A percentile compares a stretch with the other conserved stretches of the same genome.
These are phyloP conservation scores for Lasius platythorax DNA, from an alignment of 2,888 invertebrate species.

Conservation along the genomic window DNA sequence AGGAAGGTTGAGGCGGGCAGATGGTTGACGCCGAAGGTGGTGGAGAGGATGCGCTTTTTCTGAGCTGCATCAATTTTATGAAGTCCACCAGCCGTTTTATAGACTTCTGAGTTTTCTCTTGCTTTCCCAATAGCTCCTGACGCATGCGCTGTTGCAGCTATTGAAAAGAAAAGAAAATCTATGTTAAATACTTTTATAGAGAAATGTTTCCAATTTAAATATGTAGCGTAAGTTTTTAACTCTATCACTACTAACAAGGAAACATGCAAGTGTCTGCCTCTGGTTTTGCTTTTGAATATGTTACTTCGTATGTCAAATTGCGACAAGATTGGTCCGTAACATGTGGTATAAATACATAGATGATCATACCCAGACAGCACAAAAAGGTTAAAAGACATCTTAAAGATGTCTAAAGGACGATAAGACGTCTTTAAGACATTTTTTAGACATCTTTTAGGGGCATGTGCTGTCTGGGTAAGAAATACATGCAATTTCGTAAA, in stretches of 20 bases:
- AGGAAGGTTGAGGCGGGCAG: conserved; percentile 83
- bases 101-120: conserved; percentile 84
- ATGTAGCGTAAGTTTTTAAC: not conserved
- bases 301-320: not conserved
- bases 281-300: not conserved
- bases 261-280: conserved; percentile 1
- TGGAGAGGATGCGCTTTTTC: conserved; percentile 75
- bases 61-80: conserved; percentile 82
- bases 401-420: no score
- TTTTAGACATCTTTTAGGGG: no score
- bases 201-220: not conserved
- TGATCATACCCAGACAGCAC: no score
- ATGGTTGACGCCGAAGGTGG: conserved; percentile 79
- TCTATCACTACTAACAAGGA: not conserved
- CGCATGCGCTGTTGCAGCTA: conserved; percentile 83
- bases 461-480: not conserved
- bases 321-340: not conserved
- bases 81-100: conserved; percentile 85
- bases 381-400: no score
- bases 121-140: conserved; percentile 83
- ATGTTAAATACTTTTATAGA: conserved; percentile 7
- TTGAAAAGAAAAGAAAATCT: conserved; percentile 49
- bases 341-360: not conserved
- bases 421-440: no score
- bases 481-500: not conserved